Evolutionary conservation across 2,888 invertebrate species (phyloP), one percentile per base, ranked within the genome.

Genomic region (Hipparchia semele): DNA sequence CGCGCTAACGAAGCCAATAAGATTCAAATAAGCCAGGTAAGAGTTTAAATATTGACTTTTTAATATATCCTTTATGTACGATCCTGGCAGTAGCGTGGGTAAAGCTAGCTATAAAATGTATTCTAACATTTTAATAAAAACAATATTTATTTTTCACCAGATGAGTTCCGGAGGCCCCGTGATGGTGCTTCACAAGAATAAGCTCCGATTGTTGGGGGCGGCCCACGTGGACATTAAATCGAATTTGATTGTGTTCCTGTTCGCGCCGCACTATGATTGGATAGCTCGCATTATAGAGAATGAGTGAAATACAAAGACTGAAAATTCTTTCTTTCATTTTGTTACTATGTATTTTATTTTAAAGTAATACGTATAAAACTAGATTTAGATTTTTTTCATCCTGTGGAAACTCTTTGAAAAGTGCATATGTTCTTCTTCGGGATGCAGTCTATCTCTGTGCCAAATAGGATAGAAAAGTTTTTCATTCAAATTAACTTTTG

Each of bases 151-250:
- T 70, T 71, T 12, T 74, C 0, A 23, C 23, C 23, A 84, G 83
- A 77, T 83, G 70, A 80, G 75, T 45, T 79, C 79, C 5, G 84
- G 83, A 5, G 83, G 83, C 0, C 82, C 83, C 3, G 80, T 83
- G 64, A 45, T 83, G 59, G 70, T 79, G 6, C 7, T 76, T 7
- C 76, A 76, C 4, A 69, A 73, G 1, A 73, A 73, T 0, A 71
- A 73, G 5, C 59, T 79, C 65, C 73, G 68, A 51, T 60, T 87
- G 68, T n/a, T 84, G 33, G 86, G 79, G 2, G 81, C 85, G 6
- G 75, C 80, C 2, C 81, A 81, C 70, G 77, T 81, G 0, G 83
- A 82, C 51, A 78, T 64, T 45, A n/a, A 60, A 72, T 70, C 75
- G 76, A 68, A 68, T 79, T 46, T 73, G 79, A 3, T 83, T 1